phyloP scores from a whole-genome alignment of 2,113 vertebrate species.

The Halcyon senegalensis region DNA sequence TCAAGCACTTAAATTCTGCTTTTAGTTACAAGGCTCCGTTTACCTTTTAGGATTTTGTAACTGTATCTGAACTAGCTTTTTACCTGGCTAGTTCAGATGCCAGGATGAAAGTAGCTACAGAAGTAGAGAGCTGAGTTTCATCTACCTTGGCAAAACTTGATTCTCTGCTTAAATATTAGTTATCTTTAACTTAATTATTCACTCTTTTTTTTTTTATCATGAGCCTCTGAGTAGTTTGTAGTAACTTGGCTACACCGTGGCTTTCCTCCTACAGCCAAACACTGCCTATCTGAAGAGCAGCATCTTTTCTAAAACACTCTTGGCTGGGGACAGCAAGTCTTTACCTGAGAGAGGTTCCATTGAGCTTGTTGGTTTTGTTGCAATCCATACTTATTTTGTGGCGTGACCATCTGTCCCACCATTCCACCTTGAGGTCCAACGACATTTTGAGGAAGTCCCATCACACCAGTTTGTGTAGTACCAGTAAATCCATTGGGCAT shows the following conservation, averaged over 20 bases:
- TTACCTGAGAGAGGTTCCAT: conserved; percentile 95
- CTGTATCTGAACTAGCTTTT: background rate
- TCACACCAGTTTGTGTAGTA: conserved; percentile 84
- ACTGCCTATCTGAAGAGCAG: background rate
- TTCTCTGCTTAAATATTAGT: background rate
- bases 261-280: background rate
- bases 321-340: background rate
- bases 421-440: conserved; percentile 87
- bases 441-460: conserved; percentile 91
- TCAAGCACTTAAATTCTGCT: background rate
- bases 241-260: background rate
- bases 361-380: conserved; percentile 88
- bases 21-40: background rate
- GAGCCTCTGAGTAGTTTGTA: background rate
- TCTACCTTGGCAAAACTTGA: background rate
- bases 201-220: background rate
- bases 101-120: background rate
- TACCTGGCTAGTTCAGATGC: background rate
- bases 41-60: background rate
- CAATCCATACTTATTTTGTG: conserved; percentile 91
- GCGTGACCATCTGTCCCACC: conserved; percentile 82
- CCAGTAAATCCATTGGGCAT: conserved; percentile 96
- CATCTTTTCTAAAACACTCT: background rate
- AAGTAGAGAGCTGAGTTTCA: background rate
- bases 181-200: background rate